A percentile compares a stretch with the other conserved stretches of the same genome.
Evolutionary conservation across 2,797 vertebrate genomes (phyloP).

Genomic region (Anguilla pacifica): DNA sequence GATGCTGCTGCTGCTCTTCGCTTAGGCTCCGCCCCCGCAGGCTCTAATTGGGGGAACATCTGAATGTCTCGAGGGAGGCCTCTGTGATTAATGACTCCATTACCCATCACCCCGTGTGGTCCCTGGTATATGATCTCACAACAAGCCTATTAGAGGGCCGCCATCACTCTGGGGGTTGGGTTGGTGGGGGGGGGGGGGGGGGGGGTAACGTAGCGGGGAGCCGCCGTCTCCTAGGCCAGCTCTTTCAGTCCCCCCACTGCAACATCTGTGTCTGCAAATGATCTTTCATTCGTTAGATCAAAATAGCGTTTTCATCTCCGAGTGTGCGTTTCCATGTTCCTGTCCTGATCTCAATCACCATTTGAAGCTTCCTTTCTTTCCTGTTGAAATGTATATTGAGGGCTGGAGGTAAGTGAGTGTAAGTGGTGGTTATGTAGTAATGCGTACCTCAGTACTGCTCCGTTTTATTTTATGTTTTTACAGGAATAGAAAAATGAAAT

Average conservation of each 20-base stretch:
- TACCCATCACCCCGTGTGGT: slow-evolving; percentile 78
- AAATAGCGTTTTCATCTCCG: neutral
- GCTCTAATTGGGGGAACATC: slow-evolving; percentile 70
- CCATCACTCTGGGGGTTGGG: slow-evolving; percentile 62
- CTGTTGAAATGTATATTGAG: neutral
- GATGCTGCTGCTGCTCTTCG: slow-evolving; percentile 2
- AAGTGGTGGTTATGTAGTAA: neutral
- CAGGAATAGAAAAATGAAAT: neutral
- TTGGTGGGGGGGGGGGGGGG: slow-evolving; percentile 1
- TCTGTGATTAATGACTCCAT: slow-evolving; percentile 79
- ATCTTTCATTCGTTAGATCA: slow-evolving; percentile 51
- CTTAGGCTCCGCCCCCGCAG: slow-evolving; percentile 49
- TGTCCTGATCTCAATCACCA: neutral
- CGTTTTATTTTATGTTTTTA: neutral
- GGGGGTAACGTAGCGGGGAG: slow-evolving; percentile 40
- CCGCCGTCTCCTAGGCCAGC: neutral
- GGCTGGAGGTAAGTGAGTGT: neutral
- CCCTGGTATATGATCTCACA: slow-evolving; percentile 69
- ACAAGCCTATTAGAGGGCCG: slow-evolving; percentile 71
- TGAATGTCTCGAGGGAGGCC: slow-evolving; percentile 76
- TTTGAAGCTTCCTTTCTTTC: neutral
- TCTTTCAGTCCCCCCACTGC: slow-evolving; percentile 49
- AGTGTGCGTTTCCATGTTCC: neutral
- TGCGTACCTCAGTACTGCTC: neutral
- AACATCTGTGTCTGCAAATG: slow-evolving; percentile 69